Evolutionary conservation across 2,888 invertebrate species (phyloP), one percentile per base, ranked within the genome.

Genomic region (Acrocera orbiculus): DNA sequence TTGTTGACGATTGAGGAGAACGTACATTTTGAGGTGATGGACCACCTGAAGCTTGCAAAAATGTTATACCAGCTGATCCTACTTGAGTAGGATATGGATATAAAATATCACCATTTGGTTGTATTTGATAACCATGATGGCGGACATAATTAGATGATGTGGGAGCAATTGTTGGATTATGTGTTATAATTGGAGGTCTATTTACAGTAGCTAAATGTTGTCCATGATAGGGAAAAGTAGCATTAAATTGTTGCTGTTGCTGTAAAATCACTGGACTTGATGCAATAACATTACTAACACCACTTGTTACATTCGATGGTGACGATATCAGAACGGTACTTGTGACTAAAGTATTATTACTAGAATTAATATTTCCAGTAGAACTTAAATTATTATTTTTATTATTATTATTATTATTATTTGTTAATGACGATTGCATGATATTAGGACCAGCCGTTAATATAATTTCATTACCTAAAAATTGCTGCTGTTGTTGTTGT

Each of bases 41-140:
- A 20, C 28, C 39, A 25, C 19, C 42, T 25, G 17, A 36, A 23
- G 34, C 38, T 34, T 37, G 34, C 38, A 39, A 27, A 24, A 41
- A 45, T 17, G 47, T 46, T 4, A 42, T 46, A 15, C 47, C 44
- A 8, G 50, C 35, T 43, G 46, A 36, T 27, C 50, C 27, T n/a
- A 40, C 40, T 27, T 40, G 50, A 8, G 54, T 47, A 32, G 47
- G 52, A 43, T 53, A 56, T 19, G 71, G 73, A 44, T 70, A 72
- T 7, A 67, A 52, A 40, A 67, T 52, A 40, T 68, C 67, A 38
- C 66, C 67, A 43, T 67, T 67, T 40, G 64, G 65, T 41, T 65
- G 63, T 45, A 54, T 52, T 47, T 52, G 58, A 52, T 55, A 62
- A 46, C 50, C 59, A 45, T 53, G 60, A 46, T 54, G 40, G 29